Evolutionary conservation across 2,113 vertebrate genomes (phyloP).

Genomic region (Hippocampus mohnikei): DNA sequence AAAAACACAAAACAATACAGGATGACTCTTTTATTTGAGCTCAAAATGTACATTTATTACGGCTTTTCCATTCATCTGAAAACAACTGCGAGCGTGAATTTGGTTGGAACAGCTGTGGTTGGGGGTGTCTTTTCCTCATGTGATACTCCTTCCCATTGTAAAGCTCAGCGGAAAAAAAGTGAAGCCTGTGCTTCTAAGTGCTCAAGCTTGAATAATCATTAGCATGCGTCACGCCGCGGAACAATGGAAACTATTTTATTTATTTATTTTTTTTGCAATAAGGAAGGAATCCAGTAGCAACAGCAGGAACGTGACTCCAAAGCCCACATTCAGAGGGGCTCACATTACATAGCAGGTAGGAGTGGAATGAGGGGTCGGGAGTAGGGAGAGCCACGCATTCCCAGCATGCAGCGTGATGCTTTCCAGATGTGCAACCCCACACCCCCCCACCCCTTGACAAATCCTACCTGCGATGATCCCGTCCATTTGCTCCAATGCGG

Average conservation of each 20-base stretch:
- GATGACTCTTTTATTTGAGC: background rate
- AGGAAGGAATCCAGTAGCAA: constrained; percentile 1
- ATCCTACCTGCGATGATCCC: constrained; percentile 93
- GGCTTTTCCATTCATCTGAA: background rate
- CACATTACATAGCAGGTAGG: constrained; percentile 25
- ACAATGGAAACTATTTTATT: constrained; percentile 60
- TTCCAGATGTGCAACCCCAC: constrained; percentile 54
- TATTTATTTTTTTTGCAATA: background rate
- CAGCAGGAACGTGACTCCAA: constrained; percentile 5
- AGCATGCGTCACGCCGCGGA: constrained; percentile 44
- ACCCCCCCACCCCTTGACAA: no score
- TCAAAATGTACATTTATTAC: background rate
- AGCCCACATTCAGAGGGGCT: constrained; percentile 17
- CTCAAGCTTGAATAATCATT: constrained; percentile 56
- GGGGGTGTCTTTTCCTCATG: constrained; percentile 41
- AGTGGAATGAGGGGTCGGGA: constrained; percentile 7
- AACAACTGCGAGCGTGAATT: background rate
- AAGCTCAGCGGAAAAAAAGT: constrained; percentile 58
- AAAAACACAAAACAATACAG: no score
- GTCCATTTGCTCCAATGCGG: constrained; percentile 97
- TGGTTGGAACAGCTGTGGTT: constrained; percentile 19
- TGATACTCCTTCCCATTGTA: constrained; percentile 56
- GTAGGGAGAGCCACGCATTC: background rate
- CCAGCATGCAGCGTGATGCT: constrained; percentile 29
- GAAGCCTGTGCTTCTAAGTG: constrained; percentile 35